phyloP scores from a whole-genome alignment of 2,113 vertebrate genomes.

The Cinclus cinclus region DNA sequence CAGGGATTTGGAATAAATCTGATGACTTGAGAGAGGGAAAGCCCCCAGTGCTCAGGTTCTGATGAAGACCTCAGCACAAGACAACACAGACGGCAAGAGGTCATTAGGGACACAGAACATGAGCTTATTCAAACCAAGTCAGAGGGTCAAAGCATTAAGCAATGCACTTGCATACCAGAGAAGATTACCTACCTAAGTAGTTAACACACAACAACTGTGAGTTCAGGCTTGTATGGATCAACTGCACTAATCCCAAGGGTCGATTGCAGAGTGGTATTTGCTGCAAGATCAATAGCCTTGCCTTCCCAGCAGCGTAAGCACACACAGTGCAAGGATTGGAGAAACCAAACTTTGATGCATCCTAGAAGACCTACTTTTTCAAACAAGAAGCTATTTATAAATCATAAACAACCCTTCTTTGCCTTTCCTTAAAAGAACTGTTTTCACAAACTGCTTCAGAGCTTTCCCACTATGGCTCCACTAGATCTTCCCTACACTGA shows the following conservation, averaged over 20 bases:
- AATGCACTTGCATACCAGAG: not conserved
- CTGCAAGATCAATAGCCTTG: not conserved
- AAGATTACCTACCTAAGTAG: not conserved
- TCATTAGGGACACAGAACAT: not conserved
- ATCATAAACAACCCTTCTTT: not conserved
- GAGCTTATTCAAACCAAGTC: constrained; percentile 6
- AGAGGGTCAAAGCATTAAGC: not conserved
- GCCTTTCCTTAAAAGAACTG: not conserved
- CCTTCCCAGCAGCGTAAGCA: not conserved
- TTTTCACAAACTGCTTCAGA: not conserved
- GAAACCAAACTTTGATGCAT: not conserved
- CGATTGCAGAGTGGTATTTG: accelerated
- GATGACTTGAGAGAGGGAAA: not conserved
- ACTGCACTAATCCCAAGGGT: not conserved
- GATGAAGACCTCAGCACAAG: not conserved
- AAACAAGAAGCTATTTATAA: not conserved
- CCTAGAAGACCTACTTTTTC: not conserved
- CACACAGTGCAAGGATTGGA: not conserved
- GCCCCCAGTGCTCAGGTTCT: not conserved
- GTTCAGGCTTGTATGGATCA: not conserved
- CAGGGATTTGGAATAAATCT: not conserved
- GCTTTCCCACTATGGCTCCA: not conserved
- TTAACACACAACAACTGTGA: not conserved
- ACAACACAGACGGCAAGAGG: not conserved
- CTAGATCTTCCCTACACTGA: not conserved